phyloP scores from a whole-genome alignment of 2,888 invertebrate genomes.

The Scaptomyza reducta region DNA sequence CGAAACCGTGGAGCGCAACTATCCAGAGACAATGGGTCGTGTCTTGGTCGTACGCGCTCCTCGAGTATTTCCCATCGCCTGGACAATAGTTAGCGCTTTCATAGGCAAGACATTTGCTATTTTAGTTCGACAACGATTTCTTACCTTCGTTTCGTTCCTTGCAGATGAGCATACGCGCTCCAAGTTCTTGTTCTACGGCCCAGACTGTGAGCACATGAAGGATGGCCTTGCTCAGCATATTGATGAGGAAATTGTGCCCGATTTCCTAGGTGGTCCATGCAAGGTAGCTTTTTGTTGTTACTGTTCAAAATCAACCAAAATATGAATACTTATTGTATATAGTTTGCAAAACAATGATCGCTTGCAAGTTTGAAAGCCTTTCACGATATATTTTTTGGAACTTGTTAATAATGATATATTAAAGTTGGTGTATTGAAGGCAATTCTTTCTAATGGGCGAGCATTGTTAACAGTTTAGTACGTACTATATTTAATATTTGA shows the following conservation, averaged over 20 bases:
- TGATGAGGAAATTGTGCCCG: constrained; percentile 93
- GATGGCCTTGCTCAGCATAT: constrained; percentile 95
- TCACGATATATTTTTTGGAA: too few species aligned
- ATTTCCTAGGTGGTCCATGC: constrained; percentile 95
- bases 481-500: constrained; percentile 27
- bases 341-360: constrained; percentile 14
- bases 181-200: constrained; percentile 96
- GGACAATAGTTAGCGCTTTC: constrained; percentile 97
- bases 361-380: background rate
- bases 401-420: background rate
- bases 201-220: constrained; percentile 91
- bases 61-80: constrained; percentile 96
- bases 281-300: constrained; percentile 86
- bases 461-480: background rate
- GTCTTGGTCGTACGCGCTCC: constrained; percentile 96
- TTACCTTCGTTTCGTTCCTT: constrained; percentile 30
- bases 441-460: background rate
- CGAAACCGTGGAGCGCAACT: constrained; percentile 95
- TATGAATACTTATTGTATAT: constrained; percentile 23
- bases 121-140: background rate
- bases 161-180: constrained; percentile 95
- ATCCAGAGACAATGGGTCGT: constrained; percentile 97
- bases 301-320: background rate
- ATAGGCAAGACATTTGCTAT: constrained; percentile 87
- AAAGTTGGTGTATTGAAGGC: background rate